Percentiles rank a stretch among this genome's conserved stretches.
Evolutionary conservation across 2,797 vertebrate genomes (phyloP).

Genomic region (Sebastes umbrosus): DNA sequence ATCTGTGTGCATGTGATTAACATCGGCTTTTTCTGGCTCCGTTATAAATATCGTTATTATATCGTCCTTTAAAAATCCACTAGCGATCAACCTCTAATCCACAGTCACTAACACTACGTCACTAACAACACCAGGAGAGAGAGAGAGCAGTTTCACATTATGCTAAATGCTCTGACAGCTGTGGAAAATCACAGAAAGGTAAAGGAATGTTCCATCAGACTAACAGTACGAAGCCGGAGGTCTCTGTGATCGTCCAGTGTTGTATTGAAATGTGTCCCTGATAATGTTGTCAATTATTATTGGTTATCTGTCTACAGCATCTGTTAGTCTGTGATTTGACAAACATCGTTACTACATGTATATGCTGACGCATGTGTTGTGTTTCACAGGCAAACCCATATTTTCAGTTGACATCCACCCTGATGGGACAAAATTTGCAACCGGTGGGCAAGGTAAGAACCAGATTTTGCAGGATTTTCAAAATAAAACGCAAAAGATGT

Average conservation of each 20-base stretch:
- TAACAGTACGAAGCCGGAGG: not conserved
- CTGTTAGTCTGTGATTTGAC: not conserved
- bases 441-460: slow-evolving; percentile 93
- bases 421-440: slow-evolving; percentile 98
- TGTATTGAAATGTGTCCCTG: not conserved
- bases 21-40: too few relatives aligned
- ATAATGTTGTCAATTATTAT: not conserved
- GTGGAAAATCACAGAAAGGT: not conserved
- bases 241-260: not conserved
- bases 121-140: not conserved
- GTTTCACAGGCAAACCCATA: slow-evolving; percentile 92
- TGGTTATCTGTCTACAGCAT: not conserved
- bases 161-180: not conserved
- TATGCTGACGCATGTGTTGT: slow-evolving; percentile 9
- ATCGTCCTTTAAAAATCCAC: too few relatives aligned
- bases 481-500: not conserved
- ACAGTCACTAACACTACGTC: not conserved
- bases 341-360: not conserved
- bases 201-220: not conserved
- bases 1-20: too few relatives aligned
- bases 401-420: slow-evolving; percentile 99
- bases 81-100: not conserved
- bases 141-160: not conserved
- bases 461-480: not conserved
- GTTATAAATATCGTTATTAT: too few relatives aligned